phyloP scores from a whole-genome alignment of 2,888 invertebrate genomes.

The Endotricha flammealis region DNA sequence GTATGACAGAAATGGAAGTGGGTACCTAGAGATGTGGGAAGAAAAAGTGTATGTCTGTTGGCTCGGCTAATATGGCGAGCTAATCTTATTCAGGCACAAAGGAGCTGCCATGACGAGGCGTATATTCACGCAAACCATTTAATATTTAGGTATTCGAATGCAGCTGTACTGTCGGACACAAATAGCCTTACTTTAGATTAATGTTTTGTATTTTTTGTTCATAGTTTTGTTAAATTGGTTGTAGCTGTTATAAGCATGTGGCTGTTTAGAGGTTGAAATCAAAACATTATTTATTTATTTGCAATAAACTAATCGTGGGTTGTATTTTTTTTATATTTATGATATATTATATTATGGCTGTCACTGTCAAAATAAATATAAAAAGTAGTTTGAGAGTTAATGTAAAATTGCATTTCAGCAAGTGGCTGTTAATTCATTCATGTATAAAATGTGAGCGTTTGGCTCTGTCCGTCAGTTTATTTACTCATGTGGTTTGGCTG shows the following conservation, averaged over 20 bases:
- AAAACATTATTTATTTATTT: too few species aligned
- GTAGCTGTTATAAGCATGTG: too few species aligned
- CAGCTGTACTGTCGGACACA: conserved; percentile 45
- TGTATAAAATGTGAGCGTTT: too few species aligned
- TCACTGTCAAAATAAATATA: neutral
- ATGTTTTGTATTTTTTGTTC: neutral
- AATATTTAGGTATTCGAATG: conserved; percentile 71
- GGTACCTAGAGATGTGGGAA: conserved; percentile 36
- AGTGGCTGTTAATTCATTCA: too few species aligned
- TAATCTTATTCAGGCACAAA: conserved; percentile 69
- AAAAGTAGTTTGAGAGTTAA: neutral
- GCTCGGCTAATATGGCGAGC: conserved; percentile 62
- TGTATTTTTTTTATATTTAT: conserved; percentile 1
- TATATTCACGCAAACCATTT: conserved; percentile 69
- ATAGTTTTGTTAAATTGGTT: conserved; percentile 13
- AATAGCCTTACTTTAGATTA: conserved; percentile 3
- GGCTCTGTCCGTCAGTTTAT: too few species aligned
- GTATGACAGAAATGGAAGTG: conserved; percentile 36
- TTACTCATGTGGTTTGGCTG: too few species aligned
- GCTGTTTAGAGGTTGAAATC: too few species aligned
- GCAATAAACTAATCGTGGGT: too few species aligned
- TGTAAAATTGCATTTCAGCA: too few species aligned
- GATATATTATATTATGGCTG: neutral
- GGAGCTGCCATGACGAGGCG: conserved; percentile 70
- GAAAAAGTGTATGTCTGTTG: conserved; percentile 43